Evolutionary conservation across 53 echinoderm and acorn worm genomes (phyloP).

Genomic region (Apostichopus leukothele): DNA sequence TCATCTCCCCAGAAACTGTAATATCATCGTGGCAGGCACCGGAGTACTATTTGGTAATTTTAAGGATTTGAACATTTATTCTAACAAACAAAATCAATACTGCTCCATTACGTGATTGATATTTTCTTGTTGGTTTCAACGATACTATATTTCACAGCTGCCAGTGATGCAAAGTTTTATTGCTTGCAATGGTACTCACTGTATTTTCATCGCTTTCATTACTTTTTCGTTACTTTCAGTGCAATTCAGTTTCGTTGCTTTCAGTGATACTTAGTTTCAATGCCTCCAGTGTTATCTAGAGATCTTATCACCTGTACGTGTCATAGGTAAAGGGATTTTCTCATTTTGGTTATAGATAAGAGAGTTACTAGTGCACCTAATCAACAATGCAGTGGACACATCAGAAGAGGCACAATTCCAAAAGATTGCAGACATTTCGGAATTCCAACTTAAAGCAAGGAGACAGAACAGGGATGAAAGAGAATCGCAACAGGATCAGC

Average conservation of each 20-base stretch:
- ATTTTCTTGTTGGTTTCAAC: too few species aligned
- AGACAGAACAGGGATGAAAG: constrained; percentile 47
- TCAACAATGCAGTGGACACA: constrained; percentile 57
- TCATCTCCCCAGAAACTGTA: background rate
- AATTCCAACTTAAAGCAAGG: constrained; percentile 40
- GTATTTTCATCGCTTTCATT: too few species aligned
- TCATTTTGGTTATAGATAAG: constrained; percentile 34
- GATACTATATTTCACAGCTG: too few species aligned
- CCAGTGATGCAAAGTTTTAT: too few species aligned
- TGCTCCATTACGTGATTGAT: too few species aligned
- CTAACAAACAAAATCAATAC: background rate
- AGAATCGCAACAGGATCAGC: constrained; percentile 49
- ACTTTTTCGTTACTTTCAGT: too few species aligned
- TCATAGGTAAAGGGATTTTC: background rate
- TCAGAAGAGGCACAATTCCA: constrained; percentile 41
- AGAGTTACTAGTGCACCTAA: constrained; percentile 53
- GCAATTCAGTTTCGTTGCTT: too few species aligned
- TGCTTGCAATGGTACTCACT: too few species aligned
- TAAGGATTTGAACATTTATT: too few species aligned
- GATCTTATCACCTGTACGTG: too few species aligned
- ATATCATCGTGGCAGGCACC: constrained; percentile 79
- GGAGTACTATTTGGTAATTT: constrained; percentile 77
- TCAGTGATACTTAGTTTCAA: too few species aligned
- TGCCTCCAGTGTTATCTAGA: too few species aligned
- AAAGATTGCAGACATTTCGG: background rate